Evolutionary conservation across 2,113 vertebrate species (phyloP), one percentile per base, ranked within the genome.

Genomic region (Telmatochromis sp.): DNA sequence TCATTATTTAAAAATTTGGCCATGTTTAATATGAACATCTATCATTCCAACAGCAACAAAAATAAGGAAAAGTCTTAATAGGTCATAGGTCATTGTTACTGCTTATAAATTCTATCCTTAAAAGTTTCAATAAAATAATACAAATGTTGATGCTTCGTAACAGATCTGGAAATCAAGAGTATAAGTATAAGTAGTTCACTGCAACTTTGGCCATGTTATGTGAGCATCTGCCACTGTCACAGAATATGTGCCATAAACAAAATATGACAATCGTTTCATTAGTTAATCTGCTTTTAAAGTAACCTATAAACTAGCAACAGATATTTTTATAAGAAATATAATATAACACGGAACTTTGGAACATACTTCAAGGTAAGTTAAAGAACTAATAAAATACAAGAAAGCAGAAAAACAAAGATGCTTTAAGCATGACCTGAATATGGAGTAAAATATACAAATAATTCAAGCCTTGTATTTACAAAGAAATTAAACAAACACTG

Each of bases 131-230:
- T 78, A 78, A 50, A 50, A 78, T 11, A 31, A 28, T 75, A 31
- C 45, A 31, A 78, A 50, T 19, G 3, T 11, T 17, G 40, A 75
- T 47, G 23, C 26, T 31, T 50, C 0, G 4, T 78, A 11, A 47
- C 14, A 28, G 42, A 50, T 50, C 42, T 50, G 42, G 71, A 75
- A 50, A 50, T 50, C 9, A 50, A 31, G 23, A 26, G 40, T 47
- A 9, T 28, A 75, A 3, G 60, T 37, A n/a, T 37, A 65, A 65
- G 42, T 12, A 78, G 23, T 75, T 78, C 42, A 78, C 26, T 78
- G 3, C 2, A 78, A 50, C 9, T 19, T 12, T 0, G 71, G 1
- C 6, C 1, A 75, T 31, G 6, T 50, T 19, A 31, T 28, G 23
- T 19, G 23, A 78, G 15, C 15, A 78, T 50, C 42, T 31, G 42